These are phyloP conservation scores for Nematolebias whitei DNA, from an alignment of 2,113 vertebrate species.

Conservation along the genomic window DNA sequence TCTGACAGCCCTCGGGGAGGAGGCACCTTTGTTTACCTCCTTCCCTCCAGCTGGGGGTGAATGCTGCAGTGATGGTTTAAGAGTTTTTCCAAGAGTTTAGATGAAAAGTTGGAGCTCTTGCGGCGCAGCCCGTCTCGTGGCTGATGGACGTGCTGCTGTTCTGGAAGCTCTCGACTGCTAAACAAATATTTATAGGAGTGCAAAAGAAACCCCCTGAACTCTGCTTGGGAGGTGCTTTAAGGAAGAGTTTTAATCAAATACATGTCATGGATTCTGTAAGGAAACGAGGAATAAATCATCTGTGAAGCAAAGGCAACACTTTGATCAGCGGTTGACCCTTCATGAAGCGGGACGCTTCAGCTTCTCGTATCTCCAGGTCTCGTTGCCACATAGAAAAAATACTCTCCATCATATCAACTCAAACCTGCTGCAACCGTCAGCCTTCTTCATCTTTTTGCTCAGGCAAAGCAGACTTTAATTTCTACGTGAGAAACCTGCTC, in stretches of 20 bases:
- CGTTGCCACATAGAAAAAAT: not conserved
- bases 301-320: not conserved
- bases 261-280: not conserved
- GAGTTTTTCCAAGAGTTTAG: slow-evolving; percentile 6
- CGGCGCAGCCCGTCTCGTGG: not conserved
- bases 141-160: slow-evolving; percentile 7
- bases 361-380: not conserved
- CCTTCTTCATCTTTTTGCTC: not conserved
- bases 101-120: slow-evolving; percentile 5
- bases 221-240: not conserved
- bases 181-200: slow-evolving; percentile 3
- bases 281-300: not conserved
- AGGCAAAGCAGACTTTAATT: not conserved
- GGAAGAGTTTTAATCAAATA: slow-evolving; percentile 2
- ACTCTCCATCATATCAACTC: too few relatives aligned
- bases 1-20: slow-evolving; percentile 28
- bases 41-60: slow-evolving; percentile 45
- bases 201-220: slow-evolving; percentile 2
- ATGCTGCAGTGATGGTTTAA: slow-evolving; percentile 35
- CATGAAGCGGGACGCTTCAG: too few relatives aligned
- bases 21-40: slow-evolving; percentile 19
- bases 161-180: slow-evolving; percentile 9
- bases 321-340: not conserved
- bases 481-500: not conserved
- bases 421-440: not conserved